phyloP scores from a whole-genome alignment of 2,113 vertebrate species.

The Marmota flaviventris region DNA sequence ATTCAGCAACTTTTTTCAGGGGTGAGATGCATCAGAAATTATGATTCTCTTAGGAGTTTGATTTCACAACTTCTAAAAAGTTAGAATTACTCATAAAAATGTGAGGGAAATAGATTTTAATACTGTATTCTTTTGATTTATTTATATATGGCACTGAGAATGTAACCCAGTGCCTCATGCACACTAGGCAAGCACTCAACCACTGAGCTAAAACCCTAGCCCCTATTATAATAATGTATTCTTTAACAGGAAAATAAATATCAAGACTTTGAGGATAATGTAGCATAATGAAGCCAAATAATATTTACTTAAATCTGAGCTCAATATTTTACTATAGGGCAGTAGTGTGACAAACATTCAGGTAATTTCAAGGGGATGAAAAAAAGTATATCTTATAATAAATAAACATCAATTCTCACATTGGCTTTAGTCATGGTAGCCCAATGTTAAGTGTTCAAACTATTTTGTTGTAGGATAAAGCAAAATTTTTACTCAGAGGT shows the following conservation, averaged over 20 bases:
- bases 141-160: background rate
- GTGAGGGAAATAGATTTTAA: background rate
- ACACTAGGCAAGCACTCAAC: too few species aligned
- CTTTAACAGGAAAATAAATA: constrained; percentile 28
- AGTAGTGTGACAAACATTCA: background rate
- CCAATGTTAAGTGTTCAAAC: constrained; percentile 36
- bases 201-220: too few species aligned
- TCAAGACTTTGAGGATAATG: background rate
- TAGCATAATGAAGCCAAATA: background rate
- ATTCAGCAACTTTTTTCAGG: constrained; percentile 23
- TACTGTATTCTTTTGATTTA: background rate
- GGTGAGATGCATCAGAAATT: background rate
- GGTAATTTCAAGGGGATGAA: background rate
- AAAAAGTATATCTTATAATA: background rate
- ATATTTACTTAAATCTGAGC: constrained; percentile 38
- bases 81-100: constrained; percentile 28
- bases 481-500: background rate
- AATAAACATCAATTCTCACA: constrained; percentile 22
- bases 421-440: background rate
- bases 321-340: background rate
- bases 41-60: background rate
- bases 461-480: background rate
- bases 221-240: background rate
- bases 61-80: constrained; percentile 20
- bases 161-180: too few species aligned